Base-by-base conservation (phyloP, 2,113 vertebrate species). In the Mustela nigripes region DNA sequence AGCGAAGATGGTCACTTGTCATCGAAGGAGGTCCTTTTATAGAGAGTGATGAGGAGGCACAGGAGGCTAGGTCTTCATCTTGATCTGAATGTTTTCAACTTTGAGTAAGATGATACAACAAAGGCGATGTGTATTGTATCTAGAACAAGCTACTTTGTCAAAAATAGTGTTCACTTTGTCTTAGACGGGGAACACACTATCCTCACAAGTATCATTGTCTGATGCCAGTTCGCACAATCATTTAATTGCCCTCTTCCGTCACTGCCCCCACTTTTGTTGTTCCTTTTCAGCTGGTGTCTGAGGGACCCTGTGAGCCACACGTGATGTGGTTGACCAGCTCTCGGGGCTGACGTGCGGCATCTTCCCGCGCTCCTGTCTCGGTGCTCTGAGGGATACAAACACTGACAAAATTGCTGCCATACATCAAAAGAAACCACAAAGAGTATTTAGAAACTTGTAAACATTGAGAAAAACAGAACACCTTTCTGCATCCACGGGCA, bases 391-490 rank as follows among this genome's bases (percentile, higher is more conserved):
- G 98, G 97, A 97, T 98, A 96, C 93, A 98, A 94, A 98, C 96
- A 95, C 98, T 93, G 98, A 97, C 94, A 89, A 84, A 98, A 95
- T 98, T 76, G 60, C 94, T 96, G 94, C 33, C 33, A 89, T 98
- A 94, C 82, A 98, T 98, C 97, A 98, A 93, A 98, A 33, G 31
- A 97, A 98, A 98, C 36, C 50, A 97, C 96, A 97, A 91, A 95
- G 98, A 98, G 97, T 98, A 97, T 95, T 98, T 97, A 98, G 98
- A 97, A 98, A 98, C 97, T 98, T 98, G 96, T 97, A 97, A 97
- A 98, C 98, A n/a, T 26, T 50, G 90, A 82, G 84, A 69, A 88
- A 84, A 96, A 97, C 97, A 96, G 95, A 28, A 90, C 97, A 94
- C 97, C 96, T 96, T 97, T 96, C 93, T 98, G 96, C 74, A 7